Evolutionary conservation across 2,797 vertebrate genomes (phyloP).

Genomic region (Ispidina lecontei): DNA sequence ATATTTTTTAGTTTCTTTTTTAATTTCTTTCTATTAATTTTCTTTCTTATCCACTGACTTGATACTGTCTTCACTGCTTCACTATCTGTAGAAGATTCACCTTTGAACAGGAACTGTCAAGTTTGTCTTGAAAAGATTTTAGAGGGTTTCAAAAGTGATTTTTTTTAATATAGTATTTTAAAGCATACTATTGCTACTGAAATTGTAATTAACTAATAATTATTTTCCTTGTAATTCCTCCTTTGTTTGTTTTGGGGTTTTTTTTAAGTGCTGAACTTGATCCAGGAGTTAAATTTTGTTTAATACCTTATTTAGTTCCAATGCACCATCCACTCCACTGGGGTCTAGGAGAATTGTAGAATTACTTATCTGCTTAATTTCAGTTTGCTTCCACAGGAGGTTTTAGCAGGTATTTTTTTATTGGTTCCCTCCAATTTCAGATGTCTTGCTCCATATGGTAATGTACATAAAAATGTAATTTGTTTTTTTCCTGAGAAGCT

Average conservation of each 20-base stretch:
- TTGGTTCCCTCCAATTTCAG: neutral
- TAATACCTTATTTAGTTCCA: neutral
- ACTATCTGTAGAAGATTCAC: neutral
- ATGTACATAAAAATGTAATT: neutral
- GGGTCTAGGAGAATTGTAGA: neutral
- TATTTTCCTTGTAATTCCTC: neutral
- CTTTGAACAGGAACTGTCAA: neutral
- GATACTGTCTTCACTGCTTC: neutral
- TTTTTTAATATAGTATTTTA: neutral
- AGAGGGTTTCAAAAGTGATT: neutral
- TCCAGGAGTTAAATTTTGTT: neutral
- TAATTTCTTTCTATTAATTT: neutral
- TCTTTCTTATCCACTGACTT: neutral
- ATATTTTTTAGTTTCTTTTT: neutral
- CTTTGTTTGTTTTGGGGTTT: neutral
- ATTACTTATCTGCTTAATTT: slow-evolving; percentile 28
- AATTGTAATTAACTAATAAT: neutral
- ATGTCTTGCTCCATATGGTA: neutral
- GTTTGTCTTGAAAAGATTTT: neutral
- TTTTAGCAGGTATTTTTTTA: neutral
- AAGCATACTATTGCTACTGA: neutral
- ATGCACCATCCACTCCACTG: neutral
- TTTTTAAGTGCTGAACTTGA: neutral
- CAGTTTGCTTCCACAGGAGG: neutral
- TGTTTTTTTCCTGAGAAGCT: slow-evolving; percentile 42